Base-by-base conservation (phyloP, 2,888 invertebrate genomes). In the Lasioglossum zephyrum region DNA sequence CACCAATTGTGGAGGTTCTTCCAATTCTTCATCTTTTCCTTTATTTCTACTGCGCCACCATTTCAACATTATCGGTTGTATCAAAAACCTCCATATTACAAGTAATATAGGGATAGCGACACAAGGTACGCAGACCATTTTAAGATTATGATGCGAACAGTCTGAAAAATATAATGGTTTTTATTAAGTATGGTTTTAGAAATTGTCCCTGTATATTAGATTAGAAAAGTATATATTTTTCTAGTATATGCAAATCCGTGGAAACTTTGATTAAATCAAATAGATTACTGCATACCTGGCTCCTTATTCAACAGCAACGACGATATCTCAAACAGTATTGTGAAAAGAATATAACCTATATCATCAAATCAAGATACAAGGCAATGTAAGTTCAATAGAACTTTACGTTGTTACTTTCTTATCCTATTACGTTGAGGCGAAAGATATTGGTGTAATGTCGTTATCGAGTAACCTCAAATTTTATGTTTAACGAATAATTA, bases 91-190 rank as follows among this genome's bases (percentile, higher is more conserved):
- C 97, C 98, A 98, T 86, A 98, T 96, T 92, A 97, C 97, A 22
- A 98, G 96, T 72, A 98, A 95, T 85, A 98, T 95, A 2, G 98
- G 98, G 94, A 98, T 97, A 87, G 98, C 97, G 92, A 98, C 97
- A 94, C 98, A 98, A 36, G 98, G 98, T 84, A 98, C 96, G 94
- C 98, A 98, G 90, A 97, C 97, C 97, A 97, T 97, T 84, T 87
- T 91, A 73, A 18, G 39, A 13, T 41, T n/a, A 74, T 39, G 39
- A 39, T 26, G 66, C 31, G 69, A 41, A 44, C 26, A 60, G 63
- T 63, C 63, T 63, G 31, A 77, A 57, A 70, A 89, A 44, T 77
- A 22, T 36, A 44, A 53, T 0, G 3, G 53, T 53, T 53, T 53
- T 53, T 9, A n/a, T 36, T 74, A 41, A 31, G 39, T 18, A 31